Evolutionary conservation across 2,113 vertebrate species (phyloP), one percentile per base, ranked within the genome.

Genomic region (Tinamus guttatus): DNA sequence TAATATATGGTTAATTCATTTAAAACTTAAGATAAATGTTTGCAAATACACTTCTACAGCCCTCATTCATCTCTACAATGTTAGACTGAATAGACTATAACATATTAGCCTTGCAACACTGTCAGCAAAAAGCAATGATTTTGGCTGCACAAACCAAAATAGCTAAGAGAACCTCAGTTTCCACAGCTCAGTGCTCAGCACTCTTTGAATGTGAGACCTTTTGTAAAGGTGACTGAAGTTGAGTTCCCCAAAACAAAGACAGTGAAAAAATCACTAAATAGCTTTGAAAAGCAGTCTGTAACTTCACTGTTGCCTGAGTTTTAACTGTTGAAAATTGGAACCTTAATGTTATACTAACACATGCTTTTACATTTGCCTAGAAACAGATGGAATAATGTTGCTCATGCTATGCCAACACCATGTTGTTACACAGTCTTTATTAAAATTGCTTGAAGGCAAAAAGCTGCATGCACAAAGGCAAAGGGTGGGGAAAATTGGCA

Each of bases 351-450:
- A 86, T 36, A 81, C 74, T 88, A 81, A 90, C 88, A 93, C 52
- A 4, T 81, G 85, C 60, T 96, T 94, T 90, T 90, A 88, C 92
- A 81, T 96, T 95, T 95, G 90, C 58, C 77, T 79, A 84, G 76
- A 94, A 96, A 93, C 92, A 95, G 96, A 96, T 92, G 94, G 96
- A 94, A 90, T 94, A 81, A 94, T 58, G 65, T 41, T 96, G 93
- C 90, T 97, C 92, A 86, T 81, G 76, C 85, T 84, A 94, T 96
- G 96, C 93, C 96, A 96, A 88, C 76, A 83, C 52, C 60, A 40
- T 28, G 82, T 90, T 86, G 85, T 79, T 95, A 90, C 56, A 88
- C 1, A 86, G 90, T 28, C 80, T 81, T 95, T 86, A 92, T 92
- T 90, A 94, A 93, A 95, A 96, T 40, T 75, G 80, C 92, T 93